These are phyloP conservation scores for Pan troglodytes DNA, from an alignment of 2,113 vertebrate genomes.

Conservation along the genomic window NHGRI_mPanTro3-v2.1_pri NC_072398.2:98400001-98400500, in stretches of 20 bases:
- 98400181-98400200: not conserved
- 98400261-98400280: not conserved
- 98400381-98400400: no score
- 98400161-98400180: not conserved
- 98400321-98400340: no score
- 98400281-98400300: no score
- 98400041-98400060: not conserved
- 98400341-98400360: no score
- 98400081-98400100: not conserved
- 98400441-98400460: no score
- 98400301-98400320: no score
- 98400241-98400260: not conserved
- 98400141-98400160: not conserved
- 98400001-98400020: not conserved
- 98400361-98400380: no score
- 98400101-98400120: not conserved
- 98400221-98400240: not conserved
- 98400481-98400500: no score
- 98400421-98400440: no score
- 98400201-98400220: not conserved
- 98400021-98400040: not conserved
- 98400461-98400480: no score
- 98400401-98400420: no score
- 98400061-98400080: slow-evolving; percentile 35
- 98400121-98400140: slow-evolving; percentile 18